Conservation (phyloP, 2,113 vertebrate genomes). For the Ammodytes dubius region DNA sequence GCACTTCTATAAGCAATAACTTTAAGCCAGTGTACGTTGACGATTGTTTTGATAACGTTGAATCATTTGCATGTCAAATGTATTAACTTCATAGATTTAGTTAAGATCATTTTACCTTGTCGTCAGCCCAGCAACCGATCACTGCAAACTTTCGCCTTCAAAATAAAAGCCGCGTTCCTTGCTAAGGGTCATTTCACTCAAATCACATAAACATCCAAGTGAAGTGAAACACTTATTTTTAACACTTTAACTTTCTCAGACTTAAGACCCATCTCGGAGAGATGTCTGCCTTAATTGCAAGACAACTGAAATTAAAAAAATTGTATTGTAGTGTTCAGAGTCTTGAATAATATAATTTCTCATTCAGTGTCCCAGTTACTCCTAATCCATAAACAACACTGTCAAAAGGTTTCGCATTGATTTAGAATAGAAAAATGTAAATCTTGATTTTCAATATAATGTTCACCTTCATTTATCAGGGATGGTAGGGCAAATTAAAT, state of each 20-base stretch:
- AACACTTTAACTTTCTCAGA: background rate
- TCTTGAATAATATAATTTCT: background rate
- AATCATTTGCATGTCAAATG: fast-evolving
- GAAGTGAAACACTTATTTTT: background rate
- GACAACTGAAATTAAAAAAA: background rate
- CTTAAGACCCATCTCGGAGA: background rate
- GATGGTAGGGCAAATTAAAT: background rate
- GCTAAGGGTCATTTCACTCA: background rate
- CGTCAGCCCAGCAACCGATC: background rate
- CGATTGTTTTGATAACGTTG: background rate
- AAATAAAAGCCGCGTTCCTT: constrained; percentile 49
- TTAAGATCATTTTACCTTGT: background rate
- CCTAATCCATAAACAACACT: background rate
- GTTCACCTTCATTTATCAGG: background rate
- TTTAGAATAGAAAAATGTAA: background rate
- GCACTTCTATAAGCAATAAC: background rate
- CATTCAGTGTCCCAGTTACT: background rate
- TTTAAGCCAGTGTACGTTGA: background rate
- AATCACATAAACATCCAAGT: background rate
- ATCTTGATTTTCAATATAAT: background rate
- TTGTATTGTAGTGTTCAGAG: background rate
- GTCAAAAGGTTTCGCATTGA: too few species aligned
- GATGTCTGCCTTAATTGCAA: background rate
- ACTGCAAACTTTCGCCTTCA: constrained; percentile 29
- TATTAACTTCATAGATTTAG: too few species aligned